Evolutionary conservation across 2,888 invertebrate genomes (phyloP), one percentile per base, ranked within the genome.

Genomic region (Drosophila limbata): DNA sequence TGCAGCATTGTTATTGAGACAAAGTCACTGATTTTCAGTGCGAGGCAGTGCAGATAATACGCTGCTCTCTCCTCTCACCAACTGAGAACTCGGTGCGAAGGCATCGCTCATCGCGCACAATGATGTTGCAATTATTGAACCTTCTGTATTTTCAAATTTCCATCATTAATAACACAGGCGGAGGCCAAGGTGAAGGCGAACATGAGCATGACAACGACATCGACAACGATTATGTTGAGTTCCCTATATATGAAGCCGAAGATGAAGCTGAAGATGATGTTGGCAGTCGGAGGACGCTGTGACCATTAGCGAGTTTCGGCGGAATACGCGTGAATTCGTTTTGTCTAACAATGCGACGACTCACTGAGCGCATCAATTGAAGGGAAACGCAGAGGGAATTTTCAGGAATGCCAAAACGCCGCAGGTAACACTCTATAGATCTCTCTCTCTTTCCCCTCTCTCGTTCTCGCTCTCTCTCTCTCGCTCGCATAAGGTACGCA

Each of bases 141-240:
- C 92, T 92, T 90, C 92, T 92, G 92, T 92, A 92, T 92, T 92
- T 92, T 90, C 84, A 91, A 92, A 92, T 92, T 91, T 92, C 90
- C 88, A 90, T 92, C 92, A 92, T 92, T 92, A 92, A 92, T 92
- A 92, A 90, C 92, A 88, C 92, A 91, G 91, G 89, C 91, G 91
- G 91, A 83, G 89, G 84, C 85, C 91, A 90, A 91, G 90, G 91
- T 90, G 89, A 90, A 82, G 78, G 75, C 78, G 61, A 60, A 48
- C 51, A 47, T 33, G 55, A 44, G 25, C 63, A 48, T 19, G 52
- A 52, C 31, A 25, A 40, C 52, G 25, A 25, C 33, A 28, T 1
- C 25, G 25, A 25, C 25, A 28, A 17, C 47, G 15, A 35, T 42
- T 10, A 19, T 44, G 31, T 25, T 44, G 3, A 67, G 57, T 51